Conservation (phyloP, 2,113 vertebrate genomes). For the Coturnix japonica region DNA sequence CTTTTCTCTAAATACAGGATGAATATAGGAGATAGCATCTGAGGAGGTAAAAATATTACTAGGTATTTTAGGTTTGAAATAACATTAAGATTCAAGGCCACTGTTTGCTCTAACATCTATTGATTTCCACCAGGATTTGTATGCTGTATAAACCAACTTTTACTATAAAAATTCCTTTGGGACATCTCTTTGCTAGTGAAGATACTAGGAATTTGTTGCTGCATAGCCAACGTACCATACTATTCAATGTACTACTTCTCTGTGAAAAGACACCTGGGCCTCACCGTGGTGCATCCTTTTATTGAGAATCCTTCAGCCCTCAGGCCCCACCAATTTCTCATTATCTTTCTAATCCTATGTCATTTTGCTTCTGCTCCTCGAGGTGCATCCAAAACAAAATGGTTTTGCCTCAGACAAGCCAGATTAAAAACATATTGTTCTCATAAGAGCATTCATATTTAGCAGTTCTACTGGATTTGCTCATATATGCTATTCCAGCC, state of each 20-base stretch:
- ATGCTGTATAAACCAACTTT: neutral
- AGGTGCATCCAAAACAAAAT: neutral
- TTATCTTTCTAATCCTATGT: neutral
- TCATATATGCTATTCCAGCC: neutral
- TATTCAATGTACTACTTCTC: neutral
- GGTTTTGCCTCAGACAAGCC: neutral
- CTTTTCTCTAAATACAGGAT: neutral
- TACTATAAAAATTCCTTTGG: neutral
- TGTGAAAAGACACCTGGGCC: neutral
- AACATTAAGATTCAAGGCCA: neutral
- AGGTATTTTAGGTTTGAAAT: neutral
- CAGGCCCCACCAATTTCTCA: fast-evolving
- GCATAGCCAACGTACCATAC: neutral
- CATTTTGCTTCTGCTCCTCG: neutral
- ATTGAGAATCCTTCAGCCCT: neutral
- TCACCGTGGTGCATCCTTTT: neutral
- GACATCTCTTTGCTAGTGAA: neutral
- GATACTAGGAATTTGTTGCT: neutral
- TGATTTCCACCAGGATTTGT: neutral
- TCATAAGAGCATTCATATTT: neutral
- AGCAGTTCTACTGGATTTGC: neutral
- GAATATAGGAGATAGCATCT: neutral
- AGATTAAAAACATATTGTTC: neutral
- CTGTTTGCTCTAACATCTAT: neutral
- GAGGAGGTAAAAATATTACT: neutral